phyloP scores from a whole-genome alignment of 2,888 invertebrate species.

The Dicyrtomina minuta region DNA sequence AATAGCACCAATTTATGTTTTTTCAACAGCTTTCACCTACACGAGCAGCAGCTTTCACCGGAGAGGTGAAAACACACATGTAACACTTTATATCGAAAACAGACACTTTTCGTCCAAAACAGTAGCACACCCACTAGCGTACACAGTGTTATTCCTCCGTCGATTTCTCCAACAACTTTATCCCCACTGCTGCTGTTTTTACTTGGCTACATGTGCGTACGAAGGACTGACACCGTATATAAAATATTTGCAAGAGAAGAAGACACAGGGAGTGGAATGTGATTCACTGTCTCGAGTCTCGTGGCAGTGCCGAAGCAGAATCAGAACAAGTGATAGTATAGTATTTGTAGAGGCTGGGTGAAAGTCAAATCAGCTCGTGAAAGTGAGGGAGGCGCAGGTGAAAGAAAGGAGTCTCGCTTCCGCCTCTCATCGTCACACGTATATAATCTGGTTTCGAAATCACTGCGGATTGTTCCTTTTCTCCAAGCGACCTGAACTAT shows the following conservation, averaged over 20 bases:
- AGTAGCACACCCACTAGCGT: not conserved
- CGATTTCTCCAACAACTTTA: not conserved
- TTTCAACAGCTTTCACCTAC: too few species aligned
- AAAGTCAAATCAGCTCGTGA: not conserved
- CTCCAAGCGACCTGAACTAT: not conserved
- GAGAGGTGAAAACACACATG: too few species aligned
- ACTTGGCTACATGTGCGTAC: not conserved
- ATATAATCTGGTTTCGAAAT: conserved; percentile 16
- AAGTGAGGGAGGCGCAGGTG: conserved; percentile 3
- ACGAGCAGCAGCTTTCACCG: too few species aligned
- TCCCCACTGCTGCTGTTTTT: not conserved
- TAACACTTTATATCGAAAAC: too few species aligned
- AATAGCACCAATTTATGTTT: too few species aligned
- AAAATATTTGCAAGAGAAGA: not conserved
- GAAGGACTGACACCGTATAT: not conserved
- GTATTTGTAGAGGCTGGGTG: not conserved
- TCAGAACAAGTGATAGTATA: not conserved
- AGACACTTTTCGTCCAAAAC: too few species aligned
- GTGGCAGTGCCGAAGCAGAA: too few species aligned
- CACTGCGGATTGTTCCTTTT: conserved; percentile 3
- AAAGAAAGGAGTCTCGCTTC: not conserved
- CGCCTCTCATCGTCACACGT: not conserved
- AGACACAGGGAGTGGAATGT: not conserved
- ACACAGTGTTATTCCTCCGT: not conserved
- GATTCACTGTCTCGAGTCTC: too few species aligned